phyloP scores from a whole-genome alignment of 2,888 invertebrate species.

The Eupithecia vulgata region DNA sequence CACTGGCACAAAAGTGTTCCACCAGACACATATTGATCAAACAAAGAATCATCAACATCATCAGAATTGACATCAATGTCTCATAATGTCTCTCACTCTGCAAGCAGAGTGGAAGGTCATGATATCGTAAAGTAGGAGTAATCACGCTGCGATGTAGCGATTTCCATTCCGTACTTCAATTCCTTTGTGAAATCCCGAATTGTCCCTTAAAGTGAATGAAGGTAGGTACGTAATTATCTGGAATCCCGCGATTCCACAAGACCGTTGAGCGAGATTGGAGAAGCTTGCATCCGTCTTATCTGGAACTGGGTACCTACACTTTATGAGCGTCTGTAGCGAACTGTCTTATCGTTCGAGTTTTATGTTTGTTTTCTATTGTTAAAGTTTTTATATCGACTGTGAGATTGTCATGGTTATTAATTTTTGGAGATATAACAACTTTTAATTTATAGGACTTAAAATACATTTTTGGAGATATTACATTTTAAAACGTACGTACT shows the following conservation, averaged over 20 bases:
- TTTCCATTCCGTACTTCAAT: conserved; percentile 6
- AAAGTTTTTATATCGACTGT: conserved; percentile 19
- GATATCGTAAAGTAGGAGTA: neutral
- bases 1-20: no score
- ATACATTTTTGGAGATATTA: no score
- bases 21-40: no score
- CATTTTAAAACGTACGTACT: no score
- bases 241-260: conserved; percentile 36
- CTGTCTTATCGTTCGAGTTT: conserved; percentile 34
- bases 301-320: conserved; percentile 29
- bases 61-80: neutral
- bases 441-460: no score
- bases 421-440: neutral
- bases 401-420: neutral
- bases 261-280: conserved; percentile 35
- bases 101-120: neutral
- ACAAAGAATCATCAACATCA: no score
- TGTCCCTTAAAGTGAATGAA: conserved; percentile 21
- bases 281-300: conserved; percentile 38
- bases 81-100: no score
- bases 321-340: conserved; percentile 34
- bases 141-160: neutral
- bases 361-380: conserved; percentile 28
- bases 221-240: conserved; percentile 28
- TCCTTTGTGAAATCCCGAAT: conserved; percentile 22